Conservation (phyloP, 2,888 invertebrate genomes). For the Apodemia mormo region DNA sequence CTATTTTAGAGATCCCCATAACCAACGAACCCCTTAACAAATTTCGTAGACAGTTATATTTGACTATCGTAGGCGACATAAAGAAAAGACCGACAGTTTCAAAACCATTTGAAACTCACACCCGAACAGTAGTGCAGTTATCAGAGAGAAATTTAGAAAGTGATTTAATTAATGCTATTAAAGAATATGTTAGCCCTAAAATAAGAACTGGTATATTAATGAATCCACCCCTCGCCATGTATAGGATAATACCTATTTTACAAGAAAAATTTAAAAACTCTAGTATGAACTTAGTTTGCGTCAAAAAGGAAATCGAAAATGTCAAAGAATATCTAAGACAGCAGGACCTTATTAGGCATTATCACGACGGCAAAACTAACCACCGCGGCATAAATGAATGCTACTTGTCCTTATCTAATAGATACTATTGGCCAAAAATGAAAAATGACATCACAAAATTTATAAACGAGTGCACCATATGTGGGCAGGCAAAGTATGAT, state of each 20-base stretch:
- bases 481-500: constrained; percentile 28
- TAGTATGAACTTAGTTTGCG: constrained; percentile 34
- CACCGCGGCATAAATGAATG: constrained; percentile 34
- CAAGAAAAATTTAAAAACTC: constrained; percentile 36
- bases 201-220: no score
- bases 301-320: constrained; percentile 35
- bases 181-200: no score
- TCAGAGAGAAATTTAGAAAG: neutral
- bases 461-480: constrained; percentile 26
- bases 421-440: constrained; percentile 43
- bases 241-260: constrained; percentile 35
- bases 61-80: no score
- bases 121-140: neutral
- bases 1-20: no score
- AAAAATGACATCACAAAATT: no score
- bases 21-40: no score
- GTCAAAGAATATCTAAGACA: no score
- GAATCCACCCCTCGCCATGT: no score
- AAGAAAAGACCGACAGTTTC: no score
- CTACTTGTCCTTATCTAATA: constrained; percentile 33
- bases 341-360: constrained; percentile 29
- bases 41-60: no score
- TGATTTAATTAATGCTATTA: no score
- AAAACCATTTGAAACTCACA: no score
- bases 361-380: constrained; percentile 28